phyloP scores from a whole-genome alignment of 2,113 vertebrate genomes.

The Tenrec ecaudatus region DNA sequence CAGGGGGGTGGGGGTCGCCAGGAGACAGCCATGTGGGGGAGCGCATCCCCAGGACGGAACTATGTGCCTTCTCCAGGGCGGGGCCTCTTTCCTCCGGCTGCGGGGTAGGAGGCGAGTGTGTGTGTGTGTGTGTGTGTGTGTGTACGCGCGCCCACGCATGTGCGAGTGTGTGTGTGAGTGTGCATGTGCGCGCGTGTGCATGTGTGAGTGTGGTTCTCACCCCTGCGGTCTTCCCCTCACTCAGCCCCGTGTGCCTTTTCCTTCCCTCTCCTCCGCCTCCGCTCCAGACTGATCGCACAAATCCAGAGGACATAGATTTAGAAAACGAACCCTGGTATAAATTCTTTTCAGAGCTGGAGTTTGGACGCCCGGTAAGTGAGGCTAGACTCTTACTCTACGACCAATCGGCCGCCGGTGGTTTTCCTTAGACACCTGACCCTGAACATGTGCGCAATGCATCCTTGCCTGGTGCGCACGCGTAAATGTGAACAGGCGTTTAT shows the following conservation, averaged over 20 bases:
- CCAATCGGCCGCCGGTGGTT: slow-evolving; percentile 79
- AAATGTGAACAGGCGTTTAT: neutral
- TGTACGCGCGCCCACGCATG: no score
- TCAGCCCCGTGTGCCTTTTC: slow-evolving; percentile 89
- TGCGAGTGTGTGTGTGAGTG: slow-evolving; percentile 60
- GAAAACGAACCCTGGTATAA: slow-evolving; percentile 99
- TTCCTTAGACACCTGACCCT: slow-evolving; percentile 14
- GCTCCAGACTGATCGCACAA: slow-evolving; percentile 94
- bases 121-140: slow-evolving; percentile 71
- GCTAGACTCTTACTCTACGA: slow-evolving; percentile 85
- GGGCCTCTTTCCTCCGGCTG: slow-evolving; percentile 31
- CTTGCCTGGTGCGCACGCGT: neutral
- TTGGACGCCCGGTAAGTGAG: slow-evolving; percentile 99
- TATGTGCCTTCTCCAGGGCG: no score
- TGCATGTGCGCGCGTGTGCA: slow-evolving; percentile 66
- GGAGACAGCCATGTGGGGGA: neutral
- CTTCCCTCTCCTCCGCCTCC: slow-evolving; percentile 89
- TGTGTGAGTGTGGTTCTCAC: slow-evolving; percentile 67
- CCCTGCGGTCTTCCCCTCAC: slow-evolving; percentile 84
- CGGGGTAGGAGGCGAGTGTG: slow-evolving; percentile 29
- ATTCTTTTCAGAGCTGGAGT: slow-evolving; percentile 99
- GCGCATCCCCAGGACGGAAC: no score
- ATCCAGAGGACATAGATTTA: slow-evolving; percentile 99
- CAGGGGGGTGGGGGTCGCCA: neutral
- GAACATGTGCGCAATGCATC: neutral